Evolutionary conservation across 2,113 vertebrate species (phyloP), one percentile per base, ranked within the genome.

Genomic region (Scatophagus argus): DNA sequence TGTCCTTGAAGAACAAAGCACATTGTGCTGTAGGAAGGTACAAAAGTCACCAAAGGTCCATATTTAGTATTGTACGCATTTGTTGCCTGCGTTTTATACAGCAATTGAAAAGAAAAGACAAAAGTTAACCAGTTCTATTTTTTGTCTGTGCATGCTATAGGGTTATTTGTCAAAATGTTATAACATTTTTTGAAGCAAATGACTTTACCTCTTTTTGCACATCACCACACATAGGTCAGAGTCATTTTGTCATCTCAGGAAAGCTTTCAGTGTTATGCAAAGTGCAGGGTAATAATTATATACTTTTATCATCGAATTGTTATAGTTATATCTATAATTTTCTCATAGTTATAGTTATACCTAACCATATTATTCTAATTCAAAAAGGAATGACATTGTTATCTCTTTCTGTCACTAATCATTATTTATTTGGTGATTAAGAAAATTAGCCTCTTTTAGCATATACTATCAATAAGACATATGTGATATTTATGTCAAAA

Each of bases 1-100:
- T 83, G 58, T 83, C 21, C 44, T 29, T 16, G 9, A 77, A 73
- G 55, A 89, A 77, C 72, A 79, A 31, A 52, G 52, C 21, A 13
- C 32, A 56, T 14, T 59, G 12, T 21, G 19, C 65, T 52, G 32
- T 43, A n/a, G 41, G 34, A 79, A 65, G 44, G 74, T 54, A 59
- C 58, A 55, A 23, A 55, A 64, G 16, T 59, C 38, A 36, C 64
- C 64, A 60, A 21, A 25, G 43, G 51, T 36, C 46, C 32, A 47
- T 29, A 23, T 21, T 39, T 43, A 60, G 5, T 16, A 23, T 29
- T 71, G 14, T 5, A 32, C 23, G 59, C 13, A 39, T 68, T 62
- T 52, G 11, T 34, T 55, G 11, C 68, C 11, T 64, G 52, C 11
- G 36, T 65, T 63, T 75, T 21, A 43, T 19, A n/a, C 23, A 17